A percentile compares a stretch with the other conserved stretches of the same genome.
Conservation (phyloP, 92 coral and sea anemone genomes). For the Porites evermanni region DNA sequence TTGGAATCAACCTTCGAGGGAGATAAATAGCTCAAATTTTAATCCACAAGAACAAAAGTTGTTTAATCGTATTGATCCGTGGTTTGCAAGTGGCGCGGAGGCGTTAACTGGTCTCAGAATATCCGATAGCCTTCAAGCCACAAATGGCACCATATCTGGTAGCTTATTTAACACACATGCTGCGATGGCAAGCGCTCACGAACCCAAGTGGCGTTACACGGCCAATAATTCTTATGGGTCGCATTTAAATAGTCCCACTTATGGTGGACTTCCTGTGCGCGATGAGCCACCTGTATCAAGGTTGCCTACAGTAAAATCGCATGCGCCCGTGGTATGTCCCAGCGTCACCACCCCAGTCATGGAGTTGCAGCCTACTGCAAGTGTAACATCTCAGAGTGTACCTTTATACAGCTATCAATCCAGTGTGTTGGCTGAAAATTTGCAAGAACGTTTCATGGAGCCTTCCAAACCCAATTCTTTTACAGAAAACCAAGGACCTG, state of each 20-base stretch:
- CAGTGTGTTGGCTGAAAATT: neutral
- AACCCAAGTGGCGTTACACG: neutral
- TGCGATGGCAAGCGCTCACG: neutral
- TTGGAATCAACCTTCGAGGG: neutral
- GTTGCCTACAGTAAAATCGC: neutral
- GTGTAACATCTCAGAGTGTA: neutral
- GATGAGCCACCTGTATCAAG: neutral
- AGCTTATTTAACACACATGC: neutral
- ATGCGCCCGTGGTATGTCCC: neutral
- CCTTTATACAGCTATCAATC: neutral
- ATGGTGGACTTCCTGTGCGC: neutral
- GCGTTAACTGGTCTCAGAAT: neutral
- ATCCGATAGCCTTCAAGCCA: neutral
- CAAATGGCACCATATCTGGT: neutral
- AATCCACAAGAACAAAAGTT: neutral
- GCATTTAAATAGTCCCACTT: neutral
- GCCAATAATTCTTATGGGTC: neutral
- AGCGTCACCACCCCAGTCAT: neutral
- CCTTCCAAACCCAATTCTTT: neutral
- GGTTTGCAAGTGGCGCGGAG: neutral
- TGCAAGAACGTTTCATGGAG: neutral
- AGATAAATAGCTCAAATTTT: neutral
- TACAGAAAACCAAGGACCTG: too few species aligned
- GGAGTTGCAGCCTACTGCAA: neutral
- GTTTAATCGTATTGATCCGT: neutral